Evolutionary conservation across 1,140 invertebrate genomes (phyloP).

Genomic region (Antheraea mylitta): DNA sequence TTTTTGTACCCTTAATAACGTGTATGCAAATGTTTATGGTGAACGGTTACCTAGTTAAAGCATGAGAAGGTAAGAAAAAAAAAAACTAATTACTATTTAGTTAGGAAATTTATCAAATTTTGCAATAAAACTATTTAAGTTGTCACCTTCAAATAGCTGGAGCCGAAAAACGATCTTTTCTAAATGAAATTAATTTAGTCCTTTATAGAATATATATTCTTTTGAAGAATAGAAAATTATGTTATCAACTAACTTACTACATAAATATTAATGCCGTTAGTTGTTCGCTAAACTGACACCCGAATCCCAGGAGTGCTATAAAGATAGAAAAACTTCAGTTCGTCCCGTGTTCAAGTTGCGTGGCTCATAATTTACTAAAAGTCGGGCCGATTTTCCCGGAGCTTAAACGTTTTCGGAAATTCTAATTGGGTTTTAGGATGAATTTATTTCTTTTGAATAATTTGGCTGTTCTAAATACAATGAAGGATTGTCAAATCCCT

Average conservation of each 20-base stretch:
- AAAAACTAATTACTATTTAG: no score
- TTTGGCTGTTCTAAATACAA: slow-evolving; percentile 2
- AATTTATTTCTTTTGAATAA: slow-evolving; percentile 15
- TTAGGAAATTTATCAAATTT: no score
- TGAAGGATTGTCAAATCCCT: not conserved
- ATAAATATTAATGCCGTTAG: slow-evolving; percentile 37
- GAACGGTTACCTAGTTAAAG: no score
- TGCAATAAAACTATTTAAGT: not conserved
- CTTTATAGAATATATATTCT: not conserved
- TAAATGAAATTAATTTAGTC: slow-evolving; percentile 6
- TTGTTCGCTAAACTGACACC: slow-evolving; percentile 12
- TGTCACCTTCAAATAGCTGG: not conserved
- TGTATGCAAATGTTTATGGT: no score
- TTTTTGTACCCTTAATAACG: no score
- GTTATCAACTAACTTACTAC: slow-evolving; percentile 24
- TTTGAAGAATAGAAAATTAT: slow-evolving; percentile 14
- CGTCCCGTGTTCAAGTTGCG: slow-evolving; percentile 7
- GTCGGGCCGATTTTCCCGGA: not conserved
- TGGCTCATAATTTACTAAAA: slow-evolving; percentile 22
- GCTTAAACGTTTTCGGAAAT: slow-evolving; percentile 17
- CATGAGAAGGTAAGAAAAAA: no score
- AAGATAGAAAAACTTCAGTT: slow-evolving; percentile 26
- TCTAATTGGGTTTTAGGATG: slow-evolving; percentile 20
- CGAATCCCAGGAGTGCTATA: slow-evolving; percentile 24
- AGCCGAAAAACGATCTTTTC: not conserved